Percentiles rank a stretch among this genome's conserved stretches.
Conservation (phyloP, 2,797 vertebrate genomes). For the Anguilla megastoma region DNA sequence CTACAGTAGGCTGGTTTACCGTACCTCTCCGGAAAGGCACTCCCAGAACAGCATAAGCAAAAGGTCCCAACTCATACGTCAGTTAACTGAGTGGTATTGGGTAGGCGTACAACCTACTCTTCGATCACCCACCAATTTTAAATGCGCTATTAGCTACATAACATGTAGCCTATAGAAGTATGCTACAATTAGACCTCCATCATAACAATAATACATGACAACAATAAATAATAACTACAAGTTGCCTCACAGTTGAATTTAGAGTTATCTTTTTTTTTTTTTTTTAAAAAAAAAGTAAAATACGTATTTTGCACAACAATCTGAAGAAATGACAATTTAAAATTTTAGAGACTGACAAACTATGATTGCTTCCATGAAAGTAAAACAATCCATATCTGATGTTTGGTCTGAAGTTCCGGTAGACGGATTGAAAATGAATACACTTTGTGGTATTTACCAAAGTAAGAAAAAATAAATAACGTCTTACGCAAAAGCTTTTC, state of each 20-base stretch:
- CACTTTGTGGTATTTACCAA: background rate
- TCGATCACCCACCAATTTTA: background rate
- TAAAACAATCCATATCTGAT: background rate
- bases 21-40: conserved; percentile 18
- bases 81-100: background rate
- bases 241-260: background rate
- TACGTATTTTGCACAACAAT: background rate
- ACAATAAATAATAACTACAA: background rate
- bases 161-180: background rate
- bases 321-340: background rate
- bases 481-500: background rate
- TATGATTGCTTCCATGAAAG: background rate
- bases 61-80: background rate
- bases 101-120: background rate
- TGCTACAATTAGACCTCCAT: background rate
- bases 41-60: background rate
- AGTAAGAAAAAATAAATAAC: background rate
- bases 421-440: too few species aligned
- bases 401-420: too few species aligned
- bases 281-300: too few species aligned
- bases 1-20: background rate
- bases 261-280: background rate
- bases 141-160: too few species aligned
- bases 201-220: background rate
- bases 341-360: background rate